These are phyloP conservation scores for Therioaphis trifolii DNA, from an alignment of 2,888 invertebrate species.

Conservation along the genomic window DNA sequence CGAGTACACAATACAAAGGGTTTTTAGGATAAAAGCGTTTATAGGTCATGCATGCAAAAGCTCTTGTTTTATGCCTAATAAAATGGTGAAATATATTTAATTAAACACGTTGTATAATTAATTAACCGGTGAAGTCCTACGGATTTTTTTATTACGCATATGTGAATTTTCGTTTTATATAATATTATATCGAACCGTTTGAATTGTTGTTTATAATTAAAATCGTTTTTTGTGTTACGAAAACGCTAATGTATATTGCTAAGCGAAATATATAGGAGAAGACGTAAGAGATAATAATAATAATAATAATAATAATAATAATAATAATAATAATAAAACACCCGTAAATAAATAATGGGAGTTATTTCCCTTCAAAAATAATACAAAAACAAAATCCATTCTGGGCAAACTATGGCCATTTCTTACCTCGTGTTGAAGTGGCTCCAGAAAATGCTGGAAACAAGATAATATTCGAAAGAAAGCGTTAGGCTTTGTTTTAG, in stretches of 20 bases:
- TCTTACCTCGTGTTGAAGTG: conserved; percentile 99
- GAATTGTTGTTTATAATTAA: not conserved
- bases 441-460: conserved; percentile 96
- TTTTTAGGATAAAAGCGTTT: conserved; percentile 52
- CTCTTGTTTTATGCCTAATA: conserved; percentile 40
- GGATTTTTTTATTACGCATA: not conserved
- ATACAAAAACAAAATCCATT: conserved; percentile 62
- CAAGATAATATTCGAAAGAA: conserved; percentile 66
- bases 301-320: conserved; percentile 20
- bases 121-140: conserved; percentile 5
- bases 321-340: conserved; percentile 42
- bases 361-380: conserved; percentile 46
- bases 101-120: conserved; percentile 9
- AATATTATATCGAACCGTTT: not conserved
- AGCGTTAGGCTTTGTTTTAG: conserved; percentile 60
- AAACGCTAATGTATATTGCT: conserved; percentile 34
- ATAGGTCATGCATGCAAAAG: conserved; percentile 61
- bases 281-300: conserved; percentile 21
- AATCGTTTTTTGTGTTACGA: not conserved
- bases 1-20: conserved; percentile 61
- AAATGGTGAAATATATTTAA: conserved; percentile 36
- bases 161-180: not conserved
- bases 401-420: conserved; percentile 62
- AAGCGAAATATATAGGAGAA: conserved; percentile 60
- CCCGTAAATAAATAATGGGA: conserved; percentile 50